phyloP scores from a whole-genome alignment of 2,797 vertebrate genomes.

The Sebastes aleutianus region DNA sequence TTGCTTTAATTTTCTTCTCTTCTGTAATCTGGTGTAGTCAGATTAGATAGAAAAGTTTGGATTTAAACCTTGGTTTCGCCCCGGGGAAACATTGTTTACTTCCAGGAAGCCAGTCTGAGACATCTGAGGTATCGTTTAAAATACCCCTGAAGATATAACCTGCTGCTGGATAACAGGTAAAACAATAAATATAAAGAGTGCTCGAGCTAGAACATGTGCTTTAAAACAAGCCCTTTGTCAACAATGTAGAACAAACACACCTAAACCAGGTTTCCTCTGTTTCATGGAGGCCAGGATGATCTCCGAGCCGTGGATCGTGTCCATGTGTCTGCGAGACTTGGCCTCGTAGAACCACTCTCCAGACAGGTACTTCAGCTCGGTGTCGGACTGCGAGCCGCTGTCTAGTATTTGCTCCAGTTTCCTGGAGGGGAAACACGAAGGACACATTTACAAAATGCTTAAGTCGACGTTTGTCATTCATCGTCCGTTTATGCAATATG shows the following conservation, averaged over 20 bases:
- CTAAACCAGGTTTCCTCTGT: conserved; percentile 79
- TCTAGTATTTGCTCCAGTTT: conserved; percentile 82
- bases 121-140: not conserved
- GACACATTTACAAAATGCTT: not conserved
- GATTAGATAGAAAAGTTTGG: not conserved
- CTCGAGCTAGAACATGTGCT: not conserved
- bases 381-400: conserved; percentile 66
- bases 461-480: not conserved
- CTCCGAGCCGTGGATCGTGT: conserved; percentile 93
- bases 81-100: not conserved
- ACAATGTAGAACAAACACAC: conserved; percentile 69
- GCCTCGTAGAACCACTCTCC: conserved; percentile 98
- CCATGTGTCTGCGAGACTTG: conserved; percentile 91
- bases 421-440: conserved; percentile 71
- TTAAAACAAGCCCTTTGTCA: not conserved
- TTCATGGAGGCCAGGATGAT: conserved; percentile 95
- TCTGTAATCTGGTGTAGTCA: not conserved
- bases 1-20: not conserved
- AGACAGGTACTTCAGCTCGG: conserved; percentile 89
- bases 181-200: not conserved
- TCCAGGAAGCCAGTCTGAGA: not conserved
- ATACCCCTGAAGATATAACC: not conserved
- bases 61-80: not conserved
- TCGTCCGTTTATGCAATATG: not conserved
- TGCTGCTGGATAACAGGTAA: not conserved